Evolutionary conservation across 2,888 invertebrate genomes (phyloP), one percentile per base, ranked within the genome.

Genomic region (Coleophora deauratella): DNA sequence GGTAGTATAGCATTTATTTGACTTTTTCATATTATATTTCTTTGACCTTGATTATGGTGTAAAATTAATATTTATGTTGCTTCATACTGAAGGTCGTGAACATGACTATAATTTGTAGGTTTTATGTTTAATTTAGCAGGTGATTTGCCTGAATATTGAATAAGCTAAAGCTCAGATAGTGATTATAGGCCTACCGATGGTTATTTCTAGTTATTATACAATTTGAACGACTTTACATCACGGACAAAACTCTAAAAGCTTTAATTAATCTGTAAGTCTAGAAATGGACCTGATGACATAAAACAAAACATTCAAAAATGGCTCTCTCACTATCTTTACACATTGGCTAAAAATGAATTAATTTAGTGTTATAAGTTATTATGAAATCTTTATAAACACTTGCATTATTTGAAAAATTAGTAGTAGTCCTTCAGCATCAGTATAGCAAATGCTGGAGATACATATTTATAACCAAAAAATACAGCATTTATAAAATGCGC

Each of bases 1-100:
- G 86, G 86, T 86, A 86, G 86, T 86, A 85, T 86, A 82, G 82
- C 81, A 86, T 86, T 86, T 86, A 86, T 86, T 85, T 86, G 86
- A 86, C 85, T 86, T 79, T 63, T 57, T 55, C 50, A 49, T 52
- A 50, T 57, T 21, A 21, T 21, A 21, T 4, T 55, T 57, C 55
- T 53, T 51, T 54, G 45, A 55, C 51, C 54, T 54, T 43, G 42
- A 42, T 42, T 36, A 44, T 37, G 42, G 47, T 37, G 41, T 48
- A 44, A 47, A 47, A 55, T 50, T 51, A 61, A 52, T 60, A 59
- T 63, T 61, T 64, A 57, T 59, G 54, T 66, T 65, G 68, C 71
- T 73, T 69, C 46, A 51, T 60, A 54, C 50, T 55, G 51, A 56
- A 54, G 54, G 54, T 59, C 61, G 56, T 59, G 52, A 59, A 52